Conservation (phyloP, 2,113 vertebrate genomes). For the Leptocoma aspasia region DNA sequence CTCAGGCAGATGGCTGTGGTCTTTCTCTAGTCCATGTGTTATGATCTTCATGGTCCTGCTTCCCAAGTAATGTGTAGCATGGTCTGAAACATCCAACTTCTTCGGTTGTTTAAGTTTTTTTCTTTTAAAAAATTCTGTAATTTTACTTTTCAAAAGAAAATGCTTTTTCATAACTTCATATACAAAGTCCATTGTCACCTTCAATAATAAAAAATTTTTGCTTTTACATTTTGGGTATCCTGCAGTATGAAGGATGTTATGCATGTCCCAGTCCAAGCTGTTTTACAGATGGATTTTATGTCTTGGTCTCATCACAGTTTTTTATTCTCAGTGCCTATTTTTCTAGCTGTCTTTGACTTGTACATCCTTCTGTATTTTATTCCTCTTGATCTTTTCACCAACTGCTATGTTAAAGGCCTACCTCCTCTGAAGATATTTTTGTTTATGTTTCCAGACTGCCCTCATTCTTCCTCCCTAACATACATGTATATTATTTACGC, state of each 20-base stretch:
- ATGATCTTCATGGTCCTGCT: not conserved
- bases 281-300: not conserved
- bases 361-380: not conserved
- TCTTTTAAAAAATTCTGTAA: not conserved
- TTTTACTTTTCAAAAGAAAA: not conserved
- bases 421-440: slow-evolving; percentile 5
- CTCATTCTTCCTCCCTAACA: slow-evolving; percentile 3
- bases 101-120: not conserved
- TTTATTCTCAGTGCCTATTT: not conserved
- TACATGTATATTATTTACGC: not conserved
- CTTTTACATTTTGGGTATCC: not conserved
- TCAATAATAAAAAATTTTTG: not conserved
- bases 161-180: not conserved
- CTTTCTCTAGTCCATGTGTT: not conserved
- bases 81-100: not conserved
- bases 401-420: not conserved
- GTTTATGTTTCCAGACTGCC: slow-evolving; percentile 36
- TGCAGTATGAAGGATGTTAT: not conserved
- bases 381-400: not conserved
- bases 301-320: not conserved
- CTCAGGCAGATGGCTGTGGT: not conserved
- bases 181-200: not conserved
- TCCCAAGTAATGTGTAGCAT: not conserved
- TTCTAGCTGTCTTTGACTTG: not conserved
- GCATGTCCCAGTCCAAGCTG: not conserved